These are phyloP conservation scores for Grus americana DNA, from an alignment of 2,113 vertebrate species.

Conservation along the genomic window DNA sequence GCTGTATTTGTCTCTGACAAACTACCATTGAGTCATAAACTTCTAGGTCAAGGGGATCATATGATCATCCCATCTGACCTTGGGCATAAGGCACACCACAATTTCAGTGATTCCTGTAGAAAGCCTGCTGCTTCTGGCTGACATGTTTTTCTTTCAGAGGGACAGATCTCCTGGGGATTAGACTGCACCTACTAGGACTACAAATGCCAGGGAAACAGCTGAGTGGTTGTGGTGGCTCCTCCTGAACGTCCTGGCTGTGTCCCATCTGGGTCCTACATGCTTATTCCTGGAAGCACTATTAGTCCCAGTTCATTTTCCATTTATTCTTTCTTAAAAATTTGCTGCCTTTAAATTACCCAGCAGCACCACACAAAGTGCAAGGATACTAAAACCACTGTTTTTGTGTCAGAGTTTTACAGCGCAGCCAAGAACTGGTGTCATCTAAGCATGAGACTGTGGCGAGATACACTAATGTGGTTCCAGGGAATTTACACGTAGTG, in stretches of 20 bases:
- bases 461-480: not conserved
- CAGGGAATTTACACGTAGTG: not conserved
- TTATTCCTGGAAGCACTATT: not conserved
- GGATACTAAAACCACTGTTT: not conserved
- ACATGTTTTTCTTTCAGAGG: not conserved
- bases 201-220: not conserved
- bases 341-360: not conserved
- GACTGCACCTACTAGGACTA: not conserved
- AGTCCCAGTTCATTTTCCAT: not conserved
- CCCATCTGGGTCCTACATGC: not conserved
- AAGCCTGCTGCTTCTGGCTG: not conserved
- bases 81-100: not conserved
- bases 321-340: not conserved
- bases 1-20: not conserved
- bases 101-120: not conserved
- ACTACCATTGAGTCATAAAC: not conserved
- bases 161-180: not conserved
- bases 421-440: not conserved
- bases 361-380: not conserved
- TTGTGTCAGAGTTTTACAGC: not conserved
- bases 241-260: not conserved
- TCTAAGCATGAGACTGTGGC: not conserved
- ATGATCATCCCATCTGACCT: not conserved
- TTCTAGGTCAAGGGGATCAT: not conserved
- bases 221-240: not conserved